A percentile compares a stretch with the other conserved stretches of the same genome.
These are phyloP conservation scores for Mobula birostris DNA, from an alignment of 2,113 vertebrate genomes.

Conservation along the genomic window DNA sequence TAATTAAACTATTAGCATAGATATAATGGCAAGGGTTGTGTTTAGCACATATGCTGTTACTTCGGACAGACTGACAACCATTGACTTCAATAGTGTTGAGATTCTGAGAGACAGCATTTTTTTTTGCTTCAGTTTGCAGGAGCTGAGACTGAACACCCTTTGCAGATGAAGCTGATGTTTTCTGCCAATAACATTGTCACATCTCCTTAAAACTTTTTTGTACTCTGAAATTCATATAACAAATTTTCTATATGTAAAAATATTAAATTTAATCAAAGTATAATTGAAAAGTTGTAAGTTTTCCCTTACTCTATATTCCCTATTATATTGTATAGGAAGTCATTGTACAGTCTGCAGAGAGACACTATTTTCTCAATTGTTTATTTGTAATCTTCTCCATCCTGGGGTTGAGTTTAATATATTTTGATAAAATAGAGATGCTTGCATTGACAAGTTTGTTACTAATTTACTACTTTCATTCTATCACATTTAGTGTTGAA, in stretches of 20 bases:
- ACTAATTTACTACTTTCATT: neutral
- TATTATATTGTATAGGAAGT: neutral
- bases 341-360: neutral
- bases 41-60: conserved; percentile 4
- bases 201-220: conserved; percentile 1
- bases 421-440: neutral
- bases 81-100: neutral
- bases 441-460: neutral
- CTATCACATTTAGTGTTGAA: neutral
- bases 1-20: conserved; percentile 21
- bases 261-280: neutral
- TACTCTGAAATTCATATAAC: neutral
- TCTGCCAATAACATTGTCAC: neutral
- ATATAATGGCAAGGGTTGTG: conserved; percentile 17
- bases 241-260: conserved; percentile 27
- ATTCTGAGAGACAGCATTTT: conserved; percentile 23
- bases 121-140: conserved; percentile 3
- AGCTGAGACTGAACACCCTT: neutral
- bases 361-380: neutral
- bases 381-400: neutral
- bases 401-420: neutral
- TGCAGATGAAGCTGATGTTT: conserved; percentile 3
- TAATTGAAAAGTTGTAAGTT: conserved; percentile 24
- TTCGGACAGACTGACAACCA: conserved; percentile 2
- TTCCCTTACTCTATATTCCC: neutral